Evolutionary conservation across 2,797 vertebrate genomes (phyloP), one percentile per base, ranked within the genome.

Genomic region (Antennarius maculatus): DNA sequence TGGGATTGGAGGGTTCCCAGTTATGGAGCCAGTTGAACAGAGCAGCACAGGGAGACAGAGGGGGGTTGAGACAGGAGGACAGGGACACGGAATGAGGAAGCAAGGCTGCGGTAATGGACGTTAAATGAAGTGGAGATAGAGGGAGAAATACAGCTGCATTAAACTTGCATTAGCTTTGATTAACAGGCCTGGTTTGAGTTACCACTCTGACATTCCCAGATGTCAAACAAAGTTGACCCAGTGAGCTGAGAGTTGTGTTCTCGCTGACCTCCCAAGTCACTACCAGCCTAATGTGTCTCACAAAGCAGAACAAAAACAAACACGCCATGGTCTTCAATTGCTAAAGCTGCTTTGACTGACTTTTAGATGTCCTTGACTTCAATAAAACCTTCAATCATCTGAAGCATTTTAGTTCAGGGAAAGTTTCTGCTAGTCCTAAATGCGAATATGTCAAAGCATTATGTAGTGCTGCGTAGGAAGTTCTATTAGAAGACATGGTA

Each of bases 301-400:
- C 66, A 80, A 57, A 83, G 81, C 82, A 87, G 81, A 91, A 91
- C 56, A 58, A 91, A 89, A 91, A 91, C 87, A 91, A 90, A 89
- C 89, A 86, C 0, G 42, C 16, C 7, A 16, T 7, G 15, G 48
- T 42, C 74, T 64, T 78, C 56, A 42, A 49, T 2, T 57, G 61
- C 66, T 53, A 7, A 80, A 71, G 72, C 34, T 28, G 63, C 60
- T 66, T 51, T 4, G 12, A 71, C 76, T 78, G 29, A 76, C 80
- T 77, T 63, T 62, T 49, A 59, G 48, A 13, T 61, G 73, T 74
- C 78, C 70, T 71, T 79, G 62, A 64, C 68, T 68, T 79, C 80
- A 64, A 65, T 84, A 54, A 84, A 84, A 75, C 58, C 41, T 76
- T 66, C 83, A 68, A 64, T 82, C 66, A 77, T 58, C 11, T 41